These are phyloP conservation scores for Euphonia xanthogaster DNA, from an alignment of 2,797 vertebrate genomes.

Conservation along the genomic window DNA sequence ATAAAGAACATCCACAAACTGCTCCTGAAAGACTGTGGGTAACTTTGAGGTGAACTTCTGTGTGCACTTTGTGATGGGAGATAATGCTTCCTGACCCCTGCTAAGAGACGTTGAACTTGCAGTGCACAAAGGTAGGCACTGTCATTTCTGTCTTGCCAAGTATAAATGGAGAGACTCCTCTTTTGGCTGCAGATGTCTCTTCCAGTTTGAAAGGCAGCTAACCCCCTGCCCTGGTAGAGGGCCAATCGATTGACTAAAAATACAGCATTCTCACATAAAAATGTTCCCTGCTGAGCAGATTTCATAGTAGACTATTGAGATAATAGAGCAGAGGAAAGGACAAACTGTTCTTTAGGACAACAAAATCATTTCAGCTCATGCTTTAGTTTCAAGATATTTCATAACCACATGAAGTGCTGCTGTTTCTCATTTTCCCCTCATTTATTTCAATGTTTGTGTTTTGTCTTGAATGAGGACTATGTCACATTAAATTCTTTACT, in stretches of 20 bases:
- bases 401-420: neutral
- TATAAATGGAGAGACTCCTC: neutral
- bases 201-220: neutral
- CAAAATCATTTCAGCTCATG: neutral
- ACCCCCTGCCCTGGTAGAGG: neutral
- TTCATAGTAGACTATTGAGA: neutral
- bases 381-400: constrained; percentile 34
- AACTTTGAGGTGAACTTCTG: neutral
- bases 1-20: neutral
- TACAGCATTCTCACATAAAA: neutral
- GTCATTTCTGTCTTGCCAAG: neutral
- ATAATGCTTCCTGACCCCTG: neutral
- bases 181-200: neutral
- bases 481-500: constrained; percentile 35
- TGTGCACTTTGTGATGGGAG: neutral
- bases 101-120: neutral
- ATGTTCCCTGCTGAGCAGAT: neutral
- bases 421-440: constrained; percentile 16
- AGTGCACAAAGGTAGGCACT: neutral
- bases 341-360: neutral
- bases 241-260: neutral
- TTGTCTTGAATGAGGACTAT: neutral
- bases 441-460: constrained; percentile 6
- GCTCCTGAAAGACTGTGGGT: neutral
- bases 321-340: neutral